Evolutionary conservation across 2,797 vertebrate genomes (phyloP), one percentile per base, ranked within the genome.

Genomic region (Alcedo quadribrachys): DNA sequence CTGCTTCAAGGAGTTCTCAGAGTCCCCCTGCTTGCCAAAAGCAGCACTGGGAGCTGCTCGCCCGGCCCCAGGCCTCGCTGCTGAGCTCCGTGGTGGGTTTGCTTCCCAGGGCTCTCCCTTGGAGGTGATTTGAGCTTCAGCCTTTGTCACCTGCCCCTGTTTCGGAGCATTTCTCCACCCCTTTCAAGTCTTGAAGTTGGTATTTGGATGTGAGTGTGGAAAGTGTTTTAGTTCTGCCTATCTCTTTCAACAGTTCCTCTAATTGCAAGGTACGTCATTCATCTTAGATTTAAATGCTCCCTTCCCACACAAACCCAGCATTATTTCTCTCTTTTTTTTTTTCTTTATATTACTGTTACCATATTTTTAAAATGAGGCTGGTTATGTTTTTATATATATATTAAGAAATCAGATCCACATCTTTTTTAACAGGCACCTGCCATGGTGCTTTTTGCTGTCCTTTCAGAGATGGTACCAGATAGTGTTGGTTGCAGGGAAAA

Each of bases 281-380:
- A 94, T 76, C 78, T 85, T 25, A 70, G 80, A 84, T 89, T 94
- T 87, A 95, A 96, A 94, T 76, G 80, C 82, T 92, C 60, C 77
- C 93, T 93, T 93, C 92, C 95, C 95, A 95, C 94, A 96, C 87
- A 95, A 92, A 87, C 77, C 76, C 93, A 70, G 69, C 85, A 86
- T 92, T 94, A 81, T 83, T 93, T 65, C 81, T 66, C 90, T 86
- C 68, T 86, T 86, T 77, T 84, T 88, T 46, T 46, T 50, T 51
- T 51, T 45, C 68, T 73, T 12, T 5, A 89, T 62, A 71, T 91
- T 78, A 81, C 58, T 48, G 69, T 50, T 89, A 85, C 55, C 62
- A 70, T 81, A 50, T 81, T 89, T 92, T 62, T 55, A 70, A 92
- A 92, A 40, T 28, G 19, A 89, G 37, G 32, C 11, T 65, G 79